Percentiles rank a stretch among this genome's conserved stretches.
These are phyloP conservation scores for Drosophila meridionalis DNA, from an alignment of 2,888 invertebrate genomes.

Conservation along the genomic window DNA sequence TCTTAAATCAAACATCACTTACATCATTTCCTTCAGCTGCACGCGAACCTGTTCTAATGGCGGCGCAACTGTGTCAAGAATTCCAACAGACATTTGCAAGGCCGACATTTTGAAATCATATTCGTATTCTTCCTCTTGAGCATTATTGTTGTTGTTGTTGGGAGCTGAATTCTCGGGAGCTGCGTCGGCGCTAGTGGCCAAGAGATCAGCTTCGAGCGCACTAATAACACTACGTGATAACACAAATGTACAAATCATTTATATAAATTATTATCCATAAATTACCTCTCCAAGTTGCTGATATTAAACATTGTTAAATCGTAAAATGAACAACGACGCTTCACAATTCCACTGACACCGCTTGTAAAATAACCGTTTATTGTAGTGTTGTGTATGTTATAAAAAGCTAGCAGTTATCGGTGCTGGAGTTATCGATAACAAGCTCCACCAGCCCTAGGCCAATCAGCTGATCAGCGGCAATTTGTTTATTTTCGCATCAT, in stretches of 20 bases:
- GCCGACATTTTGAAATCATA: constrained; percentile 63
- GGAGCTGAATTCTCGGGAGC: constrained; percentile 13
- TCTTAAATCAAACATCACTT: constrained; percentile 1
- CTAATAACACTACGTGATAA: constrained; percentile 49
- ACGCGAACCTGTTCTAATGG: constrained; percentile 74
- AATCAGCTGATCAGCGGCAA: constrained; percentile 36
- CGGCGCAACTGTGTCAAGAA: constrained; percentile 81
- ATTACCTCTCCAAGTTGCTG: constrained; percentile 77
- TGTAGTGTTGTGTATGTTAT: constrained; percentile 23
- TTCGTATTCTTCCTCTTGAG: constrained; percentile 15
- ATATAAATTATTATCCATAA: not conserved
- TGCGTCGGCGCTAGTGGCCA: constrained; percentile 1
- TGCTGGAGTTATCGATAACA: constrained; percentile 28
- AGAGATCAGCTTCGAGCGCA: constrained; percentile 41
- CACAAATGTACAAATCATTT: constrained; percentile 3
- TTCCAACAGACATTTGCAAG: constrained; percentile 76
- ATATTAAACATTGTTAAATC: constrained; percentile 71
- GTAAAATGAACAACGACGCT: constrained; percentile 17
- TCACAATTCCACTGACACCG: not conserved
- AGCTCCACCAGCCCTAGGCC: constrained; percentile 8
- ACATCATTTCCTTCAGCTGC: constrained; percentile 83
- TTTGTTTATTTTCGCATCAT: constrained; percentile 26
- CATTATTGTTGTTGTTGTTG: constrained; percentile 7
- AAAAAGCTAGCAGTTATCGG: constrained; percentile 5
- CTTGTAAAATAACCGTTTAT: constrained; percentile 27